Conservation (phyloP, 2,797 vertebrate genomes). For the Limosa lapponica region DNA sequence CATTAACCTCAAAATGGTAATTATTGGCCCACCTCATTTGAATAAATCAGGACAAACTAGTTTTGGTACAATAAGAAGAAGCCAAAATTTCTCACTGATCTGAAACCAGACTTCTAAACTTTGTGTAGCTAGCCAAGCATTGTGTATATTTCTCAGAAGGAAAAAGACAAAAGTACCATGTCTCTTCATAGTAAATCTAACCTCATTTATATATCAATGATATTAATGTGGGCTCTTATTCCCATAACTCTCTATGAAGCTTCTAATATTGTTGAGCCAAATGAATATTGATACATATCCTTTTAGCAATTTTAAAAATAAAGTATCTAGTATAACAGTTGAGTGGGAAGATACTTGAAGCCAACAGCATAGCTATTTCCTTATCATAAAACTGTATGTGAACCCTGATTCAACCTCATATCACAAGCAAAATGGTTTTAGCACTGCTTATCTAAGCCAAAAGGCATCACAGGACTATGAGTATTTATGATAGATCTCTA, state of each 20-base stretch:
- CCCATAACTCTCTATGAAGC: not conserved
- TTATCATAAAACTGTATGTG: not conserved
- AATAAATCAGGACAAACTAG: not conserved
- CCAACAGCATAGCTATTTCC: not conserved
- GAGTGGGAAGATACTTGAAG: not conserved
- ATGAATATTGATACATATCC: rapidly evolving
- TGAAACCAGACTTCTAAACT: not conserved
- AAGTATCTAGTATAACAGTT: not conserved
- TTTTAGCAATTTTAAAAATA: not conserved
- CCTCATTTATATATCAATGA: not conserved
- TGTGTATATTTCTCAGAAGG: not conserved
- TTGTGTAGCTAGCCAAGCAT: not conserved
- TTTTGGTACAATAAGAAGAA: not conserved
- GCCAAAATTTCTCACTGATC: not conserved
- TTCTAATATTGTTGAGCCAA: not conserved
- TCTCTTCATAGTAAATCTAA: not conserved
- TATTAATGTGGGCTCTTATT: not conserved
- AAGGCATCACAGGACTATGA: not conserved
- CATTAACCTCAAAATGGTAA: not conserved
- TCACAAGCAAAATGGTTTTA: not conserved
- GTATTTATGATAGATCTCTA: not conserved
- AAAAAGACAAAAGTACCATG: not conserved
- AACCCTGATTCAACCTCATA: not conserved
- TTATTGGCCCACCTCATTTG: not conserved
- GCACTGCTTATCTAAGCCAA: not conserved